Evolutionary conservation across 92 coral and sea anemone genomes (phyloP), one percentile per base, ranked within the genome.

Genomic region (Hydrozoanthus gracilis): DNA sequence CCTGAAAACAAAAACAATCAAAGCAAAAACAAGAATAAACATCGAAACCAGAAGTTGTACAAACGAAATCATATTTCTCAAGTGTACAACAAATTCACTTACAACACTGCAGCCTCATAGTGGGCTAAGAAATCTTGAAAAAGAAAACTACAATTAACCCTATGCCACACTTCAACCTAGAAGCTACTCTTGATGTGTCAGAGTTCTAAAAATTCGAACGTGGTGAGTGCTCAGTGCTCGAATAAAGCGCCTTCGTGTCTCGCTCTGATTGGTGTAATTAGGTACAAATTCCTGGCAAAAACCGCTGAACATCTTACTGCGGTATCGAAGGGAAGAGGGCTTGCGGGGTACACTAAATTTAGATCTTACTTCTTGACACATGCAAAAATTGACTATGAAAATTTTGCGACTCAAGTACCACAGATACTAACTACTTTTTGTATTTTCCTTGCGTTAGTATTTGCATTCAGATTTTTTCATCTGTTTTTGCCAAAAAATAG

Each of bases 191-290:
- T 58, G 16, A 10, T 68, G 8, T 18, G 60, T 52, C 46, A 13
- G 8, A 54, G 44, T 76, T 4, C 4, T 16, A 8, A n/a, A 66
- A 13, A 14, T 55, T 51, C 73, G 74, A 61, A 89, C 91, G 91
- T 89, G 91, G 84, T 87, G 67, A 76, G 44, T 48, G 51, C 20
- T 60, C 47, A 77, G 65, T 35, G 84, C 87, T 91, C 95, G 93
- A 93, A 93, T 74, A 92, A 87, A 90, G 91, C 96, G 93, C 92
- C 89, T 88, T 88, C 98, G 98, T 96, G 98, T 82, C 98, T 92
- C 96, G 86, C 93, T 79, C 93, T 94, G 91, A 96, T 96, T 96
- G 98, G 98, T 64, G 71, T n/a, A 13, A 45, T 68, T 48, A 44
- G 46, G 83, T 71, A 76, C 79, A 72, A 86, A 88, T 77, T 82